Evolutionary conservation across 2,797 vertebrate species (phyloP).

Genomic region (Helostoma temminkii): DNA sequence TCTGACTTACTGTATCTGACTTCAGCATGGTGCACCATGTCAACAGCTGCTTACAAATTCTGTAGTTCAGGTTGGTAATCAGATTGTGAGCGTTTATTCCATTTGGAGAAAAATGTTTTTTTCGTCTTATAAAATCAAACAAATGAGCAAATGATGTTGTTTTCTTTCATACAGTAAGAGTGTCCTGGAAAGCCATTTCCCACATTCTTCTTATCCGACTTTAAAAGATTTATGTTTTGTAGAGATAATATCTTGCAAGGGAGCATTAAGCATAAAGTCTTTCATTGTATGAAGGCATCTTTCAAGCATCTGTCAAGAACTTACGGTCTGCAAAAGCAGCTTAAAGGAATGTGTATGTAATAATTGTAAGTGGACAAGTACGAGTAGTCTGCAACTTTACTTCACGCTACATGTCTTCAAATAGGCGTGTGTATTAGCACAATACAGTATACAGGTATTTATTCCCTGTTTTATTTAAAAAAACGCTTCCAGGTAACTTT

Average conservation of each 20-base stretch:
- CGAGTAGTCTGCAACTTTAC: constrained; percentile 16
- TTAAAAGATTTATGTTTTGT: constrained; percentile 45
- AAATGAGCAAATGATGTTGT: constrained; percentile 44
- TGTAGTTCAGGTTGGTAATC: not conserved
- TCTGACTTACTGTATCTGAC: not conserved
- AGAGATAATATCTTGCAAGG: constrained; percentile 43
- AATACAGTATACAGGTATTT: no score
- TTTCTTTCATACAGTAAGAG: constrained; percentile 32
- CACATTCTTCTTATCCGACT: constrained; percentile 53
- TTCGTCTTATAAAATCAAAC: constrained; percentile 28
- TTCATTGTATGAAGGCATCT: constrained; percentile 42
- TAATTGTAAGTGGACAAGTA: constrained; percentile 22
- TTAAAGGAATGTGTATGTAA: constrained; percentile 28
- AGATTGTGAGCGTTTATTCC: constrained; percentile 1
- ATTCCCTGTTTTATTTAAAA: constrained; percentile 13
- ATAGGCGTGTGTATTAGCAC: no score
- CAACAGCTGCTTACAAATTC: not conserved
- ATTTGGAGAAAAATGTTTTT: not conserved
- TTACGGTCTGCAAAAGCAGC: constrained; percentile 26
- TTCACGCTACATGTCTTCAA: constrained; percentile 27
- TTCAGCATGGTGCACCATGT: not conserved
- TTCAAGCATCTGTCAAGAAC: constrained; percentile 31
- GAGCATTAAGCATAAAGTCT: not conserved
- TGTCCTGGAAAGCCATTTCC: constrained; percentile 47
- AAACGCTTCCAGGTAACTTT: constrained; percentile 10